phyloP scores from a whole-genome alignment of 2,797 vertebrate species.

The Adelosebastes latens region DNA sequence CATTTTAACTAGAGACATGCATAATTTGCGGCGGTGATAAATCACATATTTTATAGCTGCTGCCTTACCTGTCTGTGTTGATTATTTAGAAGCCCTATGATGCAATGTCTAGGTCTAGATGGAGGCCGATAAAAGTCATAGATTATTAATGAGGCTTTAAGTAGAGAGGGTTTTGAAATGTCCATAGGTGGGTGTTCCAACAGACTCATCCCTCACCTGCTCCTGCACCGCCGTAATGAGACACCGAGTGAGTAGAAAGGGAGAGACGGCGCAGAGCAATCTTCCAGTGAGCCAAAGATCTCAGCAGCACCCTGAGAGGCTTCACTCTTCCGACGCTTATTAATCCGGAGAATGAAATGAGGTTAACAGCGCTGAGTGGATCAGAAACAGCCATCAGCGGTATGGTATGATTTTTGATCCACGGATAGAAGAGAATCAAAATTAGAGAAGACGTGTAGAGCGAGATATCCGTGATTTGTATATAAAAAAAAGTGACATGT shows the following conservation, averaged over 20 bases:
- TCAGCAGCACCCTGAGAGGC: conserved; percentile 41
- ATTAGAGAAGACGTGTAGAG: conserved; percentile 2
- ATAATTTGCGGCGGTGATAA: background rate
- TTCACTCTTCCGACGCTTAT: conserved; percentile 38
- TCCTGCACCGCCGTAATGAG: conserved; percentile 17
- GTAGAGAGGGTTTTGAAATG: conserved; percentile 5
- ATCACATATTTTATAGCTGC: background rate
- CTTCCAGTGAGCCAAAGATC: conserved; percentile 48
- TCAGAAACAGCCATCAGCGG: conserved; percentile 38
- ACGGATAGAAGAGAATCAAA: background rate
- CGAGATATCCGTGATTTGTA: background rate
- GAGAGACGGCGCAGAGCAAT: conserved; percentile 1
- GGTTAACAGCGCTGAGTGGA: conserved; percentile 48
- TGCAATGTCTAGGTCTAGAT: background rate
- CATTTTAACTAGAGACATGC: background rate
- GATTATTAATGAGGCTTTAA: conserved; percentile 28
- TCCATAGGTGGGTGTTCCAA: background rate
- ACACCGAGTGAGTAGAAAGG: conserved; percentile 27
- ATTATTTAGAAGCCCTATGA: conserved; percentile 4
- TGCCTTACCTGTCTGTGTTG: background rate
- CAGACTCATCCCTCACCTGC: background rate
- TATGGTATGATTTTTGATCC: conserved; percentile 25
- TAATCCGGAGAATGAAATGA: conserved; percentile 55
- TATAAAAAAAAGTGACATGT: background rate
- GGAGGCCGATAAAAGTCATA: background rate